Percentiles rank a stretch among this genome's conserved stretches.
phyloP scores from a whole-genome alignment of 2,797 vertebrate species.

The Myotis findleyi region DNA sequence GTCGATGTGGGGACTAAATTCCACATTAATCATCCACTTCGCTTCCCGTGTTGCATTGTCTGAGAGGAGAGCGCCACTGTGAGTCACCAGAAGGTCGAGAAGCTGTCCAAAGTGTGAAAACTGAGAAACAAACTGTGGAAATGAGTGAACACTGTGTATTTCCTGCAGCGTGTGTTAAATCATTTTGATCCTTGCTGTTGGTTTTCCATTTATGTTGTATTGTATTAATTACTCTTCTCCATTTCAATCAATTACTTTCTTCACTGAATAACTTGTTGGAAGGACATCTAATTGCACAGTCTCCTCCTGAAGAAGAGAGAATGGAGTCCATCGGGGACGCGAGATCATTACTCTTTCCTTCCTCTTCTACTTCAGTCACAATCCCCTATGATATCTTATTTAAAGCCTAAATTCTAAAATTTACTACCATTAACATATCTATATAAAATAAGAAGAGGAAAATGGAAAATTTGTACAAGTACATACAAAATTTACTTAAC shows the following conservation, averaged over 20 bases:
- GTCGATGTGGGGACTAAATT: background rate
- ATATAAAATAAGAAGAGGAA: background rate
- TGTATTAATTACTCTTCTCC: background rate
- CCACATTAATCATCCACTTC: background rate
- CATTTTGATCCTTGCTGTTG: background rate
- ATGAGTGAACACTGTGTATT: background rate
- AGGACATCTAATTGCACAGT: background rate
- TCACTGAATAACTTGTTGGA: background rate
- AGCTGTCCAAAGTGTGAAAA: background rate
- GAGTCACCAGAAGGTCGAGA: slow-evolving; percentile 22
- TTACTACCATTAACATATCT: background rate
- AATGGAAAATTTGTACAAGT: background rate
- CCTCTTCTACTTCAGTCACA: background rate
- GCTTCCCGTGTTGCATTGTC: slow-evolving; percentile 2
- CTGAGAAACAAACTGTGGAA: background rate
- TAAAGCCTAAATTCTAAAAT: background rate
- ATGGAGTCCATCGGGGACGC: background rate
- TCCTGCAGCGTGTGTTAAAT: background rate
- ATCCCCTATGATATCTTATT: background rate
- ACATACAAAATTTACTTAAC: background rate
- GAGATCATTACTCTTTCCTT: background rate
- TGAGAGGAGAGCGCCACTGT: background rate
- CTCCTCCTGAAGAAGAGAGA: background rate
- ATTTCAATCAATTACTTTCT: background rate
- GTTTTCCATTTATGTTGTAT: background rate